Conservation (phyloP, 2,888 invertebrate species). For the Dicyrtomina minuta region DNA sequence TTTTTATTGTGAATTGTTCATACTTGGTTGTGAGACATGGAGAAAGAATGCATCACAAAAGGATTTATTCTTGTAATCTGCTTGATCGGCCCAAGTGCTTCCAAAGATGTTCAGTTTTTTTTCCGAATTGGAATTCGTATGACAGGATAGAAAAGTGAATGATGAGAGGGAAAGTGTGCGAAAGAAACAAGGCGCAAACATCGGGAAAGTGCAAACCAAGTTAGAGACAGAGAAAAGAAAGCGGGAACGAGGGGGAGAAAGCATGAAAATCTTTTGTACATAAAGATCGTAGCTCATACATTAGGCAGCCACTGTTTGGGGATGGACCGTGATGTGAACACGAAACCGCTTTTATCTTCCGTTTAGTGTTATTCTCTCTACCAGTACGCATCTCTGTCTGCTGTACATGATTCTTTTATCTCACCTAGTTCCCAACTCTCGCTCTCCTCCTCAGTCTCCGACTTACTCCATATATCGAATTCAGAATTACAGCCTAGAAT, state of each 20-base stretch:
- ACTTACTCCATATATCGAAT: not conserved
- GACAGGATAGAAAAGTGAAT: not conserved
- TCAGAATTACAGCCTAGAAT: no score
- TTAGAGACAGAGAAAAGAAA: not conserved
- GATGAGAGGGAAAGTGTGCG: not conserved
- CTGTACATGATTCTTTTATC: conserved; percentile 6
- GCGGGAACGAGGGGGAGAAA: not conserved
- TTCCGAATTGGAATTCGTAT: not conserved
- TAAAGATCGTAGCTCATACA: conserved; percentile 3
- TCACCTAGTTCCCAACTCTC: conserved; percentile 4
- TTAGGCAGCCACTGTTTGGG: conserved; percentile 17
- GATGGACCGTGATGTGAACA: conserved; percentile 46
- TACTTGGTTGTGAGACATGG: conserved; percentile 12
- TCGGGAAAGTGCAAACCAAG: not conserved
- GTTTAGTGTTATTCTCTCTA: conserved; percentile 34
- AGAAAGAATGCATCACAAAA: conserved; percentile 39
- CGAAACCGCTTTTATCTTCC: conserved; percentile 53
- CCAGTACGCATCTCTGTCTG: not conserved
- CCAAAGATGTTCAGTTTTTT: conserved; percentile 43
- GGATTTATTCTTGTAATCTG: conserved; percentile 43
- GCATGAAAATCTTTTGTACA: not conserved
- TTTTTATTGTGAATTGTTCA: conserved; percentile 12
- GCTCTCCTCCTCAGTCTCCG: not conserved
- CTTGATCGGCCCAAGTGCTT: conserved; percentile 38
- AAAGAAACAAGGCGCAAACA: no score